Evolutionary conservation across 2,888 invertebrate species (phyloP).

Genomic region (Caenorhabditis drosophilae): DNA sequence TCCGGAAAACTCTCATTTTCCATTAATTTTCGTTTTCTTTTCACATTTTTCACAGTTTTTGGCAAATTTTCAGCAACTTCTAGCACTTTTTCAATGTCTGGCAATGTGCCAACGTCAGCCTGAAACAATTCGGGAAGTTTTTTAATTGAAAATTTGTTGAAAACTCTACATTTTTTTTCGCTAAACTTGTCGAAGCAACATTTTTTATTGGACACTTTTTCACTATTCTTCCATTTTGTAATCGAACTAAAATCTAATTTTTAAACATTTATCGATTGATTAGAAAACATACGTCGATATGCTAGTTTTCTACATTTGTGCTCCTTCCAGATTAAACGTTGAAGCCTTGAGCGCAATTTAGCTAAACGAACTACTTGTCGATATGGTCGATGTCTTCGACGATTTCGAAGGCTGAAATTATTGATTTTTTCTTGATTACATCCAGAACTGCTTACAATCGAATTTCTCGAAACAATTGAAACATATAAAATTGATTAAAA

Average conservation of each 20-base stretch:
- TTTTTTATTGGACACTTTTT: no score
- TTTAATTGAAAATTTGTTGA: neutral
- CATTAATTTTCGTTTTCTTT: neutral
- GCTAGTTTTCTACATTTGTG: neutral
- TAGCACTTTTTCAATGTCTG: no score
- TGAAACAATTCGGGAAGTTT: no score
- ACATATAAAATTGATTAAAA: conserved; percentile 6
- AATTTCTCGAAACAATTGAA: conserved; percentile 15
- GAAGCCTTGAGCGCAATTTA: conserved; percentile 4
- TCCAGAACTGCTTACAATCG: conserved; percentile 2
- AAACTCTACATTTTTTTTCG: neutral
- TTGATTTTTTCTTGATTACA: no score
- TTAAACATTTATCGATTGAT: no score
- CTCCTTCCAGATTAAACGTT: neutral
- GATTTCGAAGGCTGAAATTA: conserved; percentile 2
- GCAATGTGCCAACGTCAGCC: no score
- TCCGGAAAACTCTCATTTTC: neutral
- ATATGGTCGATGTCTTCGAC: conserved; percentile 11
- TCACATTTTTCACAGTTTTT: neutral
- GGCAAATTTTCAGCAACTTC: no score
- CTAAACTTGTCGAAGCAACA: no score
- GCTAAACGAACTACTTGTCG: conserved; percentile 12
- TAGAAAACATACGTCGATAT: no score
- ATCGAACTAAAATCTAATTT: no score
- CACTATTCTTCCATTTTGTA: no score